These are phyloP conservation scores for Pelobates fuscus DNA, from an alignment of 2,113 vertebrate genomes.

Conservation along the genomic window DNA sequence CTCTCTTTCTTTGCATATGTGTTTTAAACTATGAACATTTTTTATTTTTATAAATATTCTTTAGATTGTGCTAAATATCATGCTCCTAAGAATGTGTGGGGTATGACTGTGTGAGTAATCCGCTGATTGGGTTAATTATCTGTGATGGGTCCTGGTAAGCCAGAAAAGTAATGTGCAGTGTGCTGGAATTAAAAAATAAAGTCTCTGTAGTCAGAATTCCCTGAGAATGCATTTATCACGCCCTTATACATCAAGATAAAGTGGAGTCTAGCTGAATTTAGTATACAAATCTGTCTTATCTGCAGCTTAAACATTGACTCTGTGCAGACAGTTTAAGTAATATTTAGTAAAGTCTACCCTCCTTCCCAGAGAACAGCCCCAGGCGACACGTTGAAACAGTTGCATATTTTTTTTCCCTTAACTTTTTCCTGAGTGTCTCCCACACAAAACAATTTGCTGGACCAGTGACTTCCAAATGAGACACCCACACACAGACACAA, in stretches of 20 bases:
- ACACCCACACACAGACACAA: no score
- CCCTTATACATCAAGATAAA: constrained; percentile 23
- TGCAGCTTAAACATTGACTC: constrained; percentile 48
- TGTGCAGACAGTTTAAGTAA: constrained; percentile 32
- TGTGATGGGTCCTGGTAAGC: no score
- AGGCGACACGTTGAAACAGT: constrained; percentile 24
- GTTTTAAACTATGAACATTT: no score
- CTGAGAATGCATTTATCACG: constrained; percentile 7
- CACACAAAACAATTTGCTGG: constrained; percentile 8
- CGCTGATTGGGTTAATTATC: no score
- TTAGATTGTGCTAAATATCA: no score
- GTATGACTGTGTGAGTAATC: no score
- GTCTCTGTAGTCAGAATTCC: not conserved
- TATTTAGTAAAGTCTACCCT: constrained; percentile 33
- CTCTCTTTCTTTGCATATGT: no score
- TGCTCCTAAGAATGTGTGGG: no score
- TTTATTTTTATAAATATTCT: no score
- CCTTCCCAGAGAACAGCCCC: constrained; percentile 18
- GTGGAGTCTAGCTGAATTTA: constrained; percentile 10
- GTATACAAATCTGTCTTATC: constrained; percentile 38
- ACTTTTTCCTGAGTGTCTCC: not conserved
- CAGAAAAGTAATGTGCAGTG: no score
- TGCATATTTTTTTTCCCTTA: constrained; percentile 11
- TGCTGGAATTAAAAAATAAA: no score
- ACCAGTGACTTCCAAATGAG: not conserved